Percentiles rank a stretch among this genome's conserved stretches.
Conservation (phyloP, 2,888 invertebrate genomes). For the Drosophila glabriapex region DNA sequence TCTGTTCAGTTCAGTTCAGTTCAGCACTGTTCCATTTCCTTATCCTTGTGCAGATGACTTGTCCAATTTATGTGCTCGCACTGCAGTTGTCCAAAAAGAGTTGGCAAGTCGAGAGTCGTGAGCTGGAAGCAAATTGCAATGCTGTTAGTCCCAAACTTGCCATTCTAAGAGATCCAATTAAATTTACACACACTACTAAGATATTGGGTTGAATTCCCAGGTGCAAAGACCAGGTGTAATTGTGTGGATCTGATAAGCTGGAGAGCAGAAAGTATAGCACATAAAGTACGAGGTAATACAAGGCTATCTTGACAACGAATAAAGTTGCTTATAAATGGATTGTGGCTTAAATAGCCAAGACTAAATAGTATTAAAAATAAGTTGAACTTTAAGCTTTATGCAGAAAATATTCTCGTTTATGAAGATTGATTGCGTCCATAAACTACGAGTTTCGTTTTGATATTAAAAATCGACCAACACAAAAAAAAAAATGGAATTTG, state of each 20-base stretch:
- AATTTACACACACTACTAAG: conserved; percentile 48
- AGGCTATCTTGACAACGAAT: not conserved
- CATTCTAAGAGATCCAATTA: conserved; percentile 73
- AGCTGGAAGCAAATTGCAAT: conserved; percentile 21
- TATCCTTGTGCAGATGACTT: conserved; percentile 65
- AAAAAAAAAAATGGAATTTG: not conserved
- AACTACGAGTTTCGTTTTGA: not conserved
- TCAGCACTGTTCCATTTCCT: conserved; percentile 42
- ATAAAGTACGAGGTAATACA: not conserved
- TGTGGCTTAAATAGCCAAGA: not conserved
- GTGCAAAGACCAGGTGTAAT: conserved; percentile 6
- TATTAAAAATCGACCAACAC: not conserved
- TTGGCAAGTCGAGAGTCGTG: conserved; percentile 12
- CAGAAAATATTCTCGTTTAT: not conserved
- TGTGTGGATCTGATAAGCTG: not conserved
- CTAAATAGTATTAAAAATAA: not conserved
- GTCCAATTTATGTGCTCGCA: conserved; percentile 55
- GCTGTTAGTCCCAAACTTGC: conserved; percentile 20
- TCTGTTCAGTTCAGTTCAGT: not conserved
- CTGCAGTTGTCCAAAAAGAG: conserved; percentile 35
- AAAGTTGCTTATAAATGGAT: not conserved
- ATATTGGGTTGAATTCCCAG: conserved; percentile 24
- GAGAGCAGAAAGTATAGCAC: not conserved
- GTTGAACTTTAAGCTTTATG: not conserved
- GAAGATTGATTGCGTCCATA: not conserved